Evolutionary conservation across 2,888 invertebrate species (phyloP).

Genomic region (Eupithecia insigniata): DNA sequence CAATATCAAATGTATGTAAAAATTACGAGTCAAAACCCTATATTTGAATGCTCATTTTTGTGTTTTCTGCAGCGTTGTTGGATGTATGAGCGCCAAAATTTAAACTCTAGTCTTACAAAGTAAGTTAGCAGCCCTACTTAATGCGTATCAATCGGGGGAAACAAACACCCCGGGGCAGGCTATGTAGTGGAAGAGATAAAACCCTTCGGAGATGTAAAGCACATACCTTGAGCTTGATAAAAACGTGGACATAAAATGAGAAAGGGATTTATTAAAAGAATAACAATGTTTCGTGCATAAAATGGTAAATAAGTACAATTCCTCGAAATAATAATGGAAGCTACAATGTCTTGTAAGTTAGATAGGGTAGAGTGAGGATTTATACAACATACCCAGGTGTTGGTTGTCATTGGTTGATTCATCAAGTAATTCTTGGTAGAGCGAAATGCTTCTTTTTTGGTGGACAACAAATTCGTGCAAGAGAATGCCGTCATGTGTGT

Average conservation of each 20-base stretch:
- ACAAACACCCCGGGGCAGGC: constrained; percentile 63
- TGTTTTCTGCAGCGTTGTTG: background rate
- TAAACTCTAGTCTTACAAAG: constrained; percentile 10
- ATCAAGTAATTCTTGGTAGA: background rate
- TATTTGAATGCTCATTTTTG: background rate
- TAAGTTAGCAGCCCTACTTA: constrained; percentile 31
- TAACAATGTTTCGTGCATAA: constrained; percentile 4
- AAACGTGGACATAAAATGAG: constrained; percentile 22
- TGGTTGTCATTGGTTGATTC: background rate
- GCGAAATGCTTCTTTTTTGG: background rate
- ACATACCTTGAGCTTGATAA: constrained; percentile 40
- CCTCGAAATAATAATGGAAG: constrained; percentile 4
- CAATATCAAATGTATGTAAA: background rate
- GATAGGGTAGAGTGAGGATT: background rate
- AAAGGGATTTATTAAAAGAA: constrained; percentile 16
- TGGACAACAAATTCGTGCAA: background rate
- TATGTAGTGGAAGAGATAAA: constrained; percentile 77
- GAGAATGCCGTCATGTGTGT: background rate
- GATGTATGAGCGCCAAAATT: background rate
- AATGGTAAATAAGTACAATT: background rate
- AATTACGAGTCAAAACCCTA: background rate
- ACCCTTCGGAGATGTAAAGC: constrained; percentile 45
- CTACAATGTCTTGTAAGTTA: background rate
- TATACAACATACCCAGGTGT: background rate
- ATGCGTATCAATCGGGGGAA: constrained; percentile 66